Base-by-base conservation (phyloP, 2,797 vertebrate genomes). In the Gambusia yucatana region DNA sequence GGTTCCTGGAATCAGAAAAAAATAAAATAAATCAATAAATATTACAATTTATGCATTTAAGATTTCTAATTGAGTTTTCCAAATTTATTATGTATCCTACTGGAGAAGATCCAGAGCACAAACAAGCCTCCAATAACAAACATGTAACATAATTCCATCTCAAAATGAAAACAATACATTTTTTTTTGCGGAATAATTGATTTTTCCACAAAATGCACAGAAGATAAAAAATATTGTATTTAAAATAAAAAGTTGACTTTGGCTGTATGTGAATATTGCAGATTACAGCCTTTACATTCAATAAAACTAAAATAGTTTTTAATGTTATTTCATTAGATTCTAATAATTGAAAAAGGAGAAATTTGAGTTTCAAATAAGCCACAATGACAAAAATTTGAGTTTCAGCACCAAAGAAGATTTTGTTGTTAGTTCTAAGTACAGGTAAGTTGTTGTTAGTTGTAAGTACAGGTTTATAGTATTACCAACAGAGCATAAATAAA, bases 1-100 rank as follows among this genome's bases (percentile, higher is more conserved):
- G 98, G 98, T 48, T 95, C 95, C 98, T 99, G 82, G 17, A 85
- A 50, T 59, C 6, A 73, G 83, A 22, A 50, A 8, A 20, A 48
- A 22, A 8, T 22, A 9, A 47, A 25, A 73, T 59, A 43, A 22
- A 72, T 16, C 4, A 79, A 65, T 3, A 16, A 75, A 65, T 7
- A 77, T 52, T 9, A 59, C 0, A n/a, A 55, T 43, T n/a, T 13
- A 25, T 43, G 22, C 10, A n/a, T 67, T 43, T 5, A n/a, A 69
- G 11, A 69, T 11, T 4, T 69, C 39, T 43, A 22, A 39, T 4
- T 25, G 22, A 10, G 7, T 48, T 48, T 46, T 25, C 17, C 46
- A 36, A 50, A 48, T 20, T 50, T 13, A 50, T 11, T 36, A 72
- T 72, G 2, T 11, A 33, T 72, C 4, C 9, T 5, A 22, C 6